These are phyloP conservation scores for Spisula solida DNA, from an alignment of 2,888 invertebrate species.

Conservation along the genomic window DNA sequence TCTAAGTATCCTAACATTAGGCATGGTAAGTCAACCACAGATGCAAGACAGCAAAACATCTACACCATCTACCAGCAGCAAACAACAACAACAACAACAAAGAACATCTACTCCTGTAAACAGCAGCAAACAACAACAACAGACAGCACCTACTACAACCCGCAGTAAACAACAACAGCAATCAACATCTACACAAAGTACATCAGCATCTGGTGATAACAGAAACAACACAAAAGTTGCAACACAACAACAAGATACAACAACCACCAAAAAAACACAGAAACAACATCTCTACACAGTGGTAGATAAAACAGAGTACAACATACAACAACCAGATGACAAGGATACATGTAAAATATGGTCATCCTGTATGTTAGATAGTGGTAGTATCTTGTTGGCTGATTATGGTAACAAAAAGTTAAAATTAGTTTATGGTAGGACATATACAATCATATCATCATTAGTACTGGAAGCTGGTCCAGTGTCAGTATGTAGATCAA, in stretches of 20 bases:
- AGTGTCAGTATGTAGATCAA: not conserved
- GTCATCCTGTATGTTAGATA: constrained; percentile 10
- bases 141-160: not conserved
- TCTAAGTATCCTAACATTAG: not conserved
- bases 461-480: not conserved
- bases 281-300: not conserved
- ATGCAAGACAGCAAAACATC: not conserved
- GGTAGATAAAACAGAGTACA: not conserved
- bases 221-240: not conserved
- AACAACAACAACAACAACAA: not conserved
- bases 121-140: not conserved
- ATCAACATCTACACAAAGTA: not conserved
- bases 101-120: not conserved
- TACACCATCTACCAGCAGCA: not conserved
- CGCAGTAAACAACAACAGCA: not conserved
- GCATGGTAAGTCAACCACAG: not conserved
- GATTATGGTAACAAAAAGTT: not conserved
- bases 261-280: not conserved
- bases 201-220: not conserved
- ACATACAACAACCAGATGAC: not conserved
- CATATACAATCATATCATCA: not conserved
- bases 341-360: not conserved
- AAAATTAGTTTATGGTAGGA: constrained; percentile 16
- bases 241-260: not conserved
- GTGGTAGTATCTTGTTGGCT: not conserved